These are phyloP conservation scores for Chloroceryle amazona DNA, from an alignment of 2,797 vertebrate species.

Conservation along the genomic window DNA sequence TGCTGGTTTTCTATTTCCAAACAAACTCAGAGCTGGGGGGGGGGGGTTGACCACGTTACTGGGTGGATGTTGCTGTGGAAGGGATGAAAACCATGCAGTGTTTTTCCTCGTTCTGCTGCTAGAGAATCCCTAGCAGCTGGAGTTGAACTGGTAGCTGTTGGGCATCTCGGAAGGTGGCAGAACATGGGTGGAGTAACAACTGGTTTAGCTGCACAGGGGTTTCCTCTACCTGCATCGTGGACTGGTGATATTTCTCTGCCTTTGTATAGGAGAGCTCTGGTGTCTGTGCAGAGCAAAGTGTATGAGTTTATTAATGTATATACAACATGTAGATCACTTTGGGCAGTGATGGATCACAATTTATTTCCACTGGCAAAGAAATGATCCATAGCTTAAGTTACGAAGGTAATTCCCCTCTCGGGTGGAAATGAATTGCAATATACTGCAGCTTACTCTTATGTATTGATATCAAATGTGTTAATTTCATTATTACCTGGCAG, in stretches of 20 bases:
- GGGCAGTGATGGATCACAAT: constrained; percentile 31
- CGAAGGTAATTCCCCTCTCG: constrained; percentile 39
- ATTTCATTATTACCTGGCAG: constrained; percentile 65
- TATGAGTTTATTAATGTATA: background rate
- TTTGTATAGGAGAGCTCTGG: background rate
- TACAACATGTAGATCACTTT: constrained; percentile 34
- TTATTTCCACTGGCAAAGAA: constrained; percentile 39
- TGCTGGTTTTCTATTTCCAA: background rate
- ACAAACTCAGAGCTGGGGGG: no score
- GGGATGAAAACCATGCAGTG: rapidly evolving
- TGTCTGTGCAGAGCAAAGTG: background rate
- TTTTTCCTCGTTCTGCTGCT: background rate
- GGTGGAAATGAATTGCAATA: constrained; percentile 44
- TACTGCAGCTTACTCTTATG: constrained; percentile 42
- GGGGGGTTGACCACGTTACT: background rate
- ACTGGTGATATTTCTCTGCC: background rate
- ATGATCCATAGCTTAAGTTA: constrained; percentile 21
- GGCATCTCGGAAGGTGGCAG: background rate
- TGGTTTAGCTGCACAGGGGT: background rate
- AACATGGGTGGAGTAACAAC: background rate
- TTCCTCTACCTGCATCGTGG: rapidly evolving
- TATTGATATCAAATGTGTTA: constrained; percentile 56
- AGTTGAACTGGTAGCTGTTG: background rate
- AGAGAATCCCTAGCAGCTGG: background rate
- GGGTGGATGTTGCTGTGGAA: background rate